phyloP scores from a whole-genome alignment of 2,797 vertebrate species.

The Antrozous pallidus region DNA sequence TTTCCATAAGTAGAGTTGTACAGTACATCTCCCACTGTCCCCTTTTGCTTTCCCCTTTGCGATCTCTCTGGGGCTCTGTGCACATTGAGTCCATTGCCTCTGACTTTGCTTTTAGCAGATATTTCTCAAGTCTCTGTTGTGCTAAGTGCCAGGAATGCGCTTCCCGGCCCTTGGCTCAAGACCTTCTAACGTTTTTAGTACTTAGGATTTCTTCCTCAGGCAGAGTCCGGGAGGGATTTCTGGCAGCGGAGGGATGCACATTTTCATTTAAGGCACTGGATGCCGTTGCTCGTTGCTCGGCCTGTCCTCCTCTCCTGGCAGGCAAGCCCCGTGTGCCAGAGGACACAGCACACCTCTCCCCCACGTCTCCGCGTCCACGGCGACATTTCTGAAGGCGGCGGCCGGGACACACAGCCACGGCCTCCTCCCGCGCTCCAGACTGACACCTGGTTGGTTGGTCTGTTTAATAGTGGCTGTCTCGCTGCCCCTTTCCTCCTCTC shows the following conservation, averaged over 20 bases:
- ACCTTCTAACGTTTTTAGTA: background rate
- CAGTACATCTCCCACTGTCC: background rate
- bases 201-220: background rate
- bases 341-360: background rate
- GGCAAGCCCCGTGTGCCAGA: background rate
- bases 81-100: background rate
- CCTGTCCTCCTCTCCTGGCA: background rate
- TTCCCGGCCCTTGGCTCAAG: background rate
- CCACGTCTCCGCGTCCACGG: background rate
- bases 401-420: background rate
- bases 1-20: background rate
- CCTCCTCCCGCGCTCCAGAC: background rate
- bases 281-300: background rate
- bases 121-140: background rate
- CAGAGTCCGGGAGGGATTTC: background rate
- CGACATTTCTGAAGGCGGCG: background rate
- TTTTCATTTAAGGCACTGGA: background rate
- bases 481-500: background rate
- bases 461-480: background rate
- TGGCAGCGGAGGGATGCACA: background rate
- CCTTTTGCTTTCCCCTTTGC: background rate
- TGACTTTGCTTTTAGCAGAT: background rate
- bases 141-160: background rate
- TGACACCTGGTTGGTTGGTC: background rate
- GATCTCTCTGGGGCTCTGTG: background rate